Conservation (phyloP, 2,113 vertebrate species). For the Phyllopteryx taeniolatus region DNA sequence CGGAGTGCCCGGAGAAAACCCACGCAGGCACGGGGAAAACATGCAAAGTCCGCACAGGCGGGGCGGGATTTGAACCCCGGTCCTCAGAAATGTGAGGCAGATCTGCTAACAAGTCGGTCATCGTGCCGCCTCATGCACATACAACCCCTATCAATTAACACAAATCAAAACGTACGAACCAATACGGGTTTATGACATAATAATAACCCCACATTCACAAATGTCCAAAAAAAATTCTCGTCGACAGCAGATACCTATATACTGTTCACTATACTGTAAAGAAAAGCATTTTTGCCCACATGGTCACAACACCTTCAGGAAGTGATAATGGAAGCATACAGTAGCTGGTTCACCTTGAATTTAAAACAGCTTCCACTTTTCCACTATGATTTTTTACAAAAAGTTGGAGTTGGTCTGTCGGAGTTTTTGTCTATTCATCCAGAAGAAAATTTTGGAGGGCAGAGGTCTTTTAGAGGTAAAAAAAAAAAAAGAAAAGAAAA, state of each 20-base stretch:
- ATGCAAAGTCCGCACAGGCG: no score
- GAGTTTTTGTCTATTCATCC: not conserved
- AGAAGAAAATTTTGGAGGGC: not conserved
- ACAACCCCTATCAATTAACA: conserved; percentile 10
- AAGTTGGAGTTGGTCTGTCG: not conserved
- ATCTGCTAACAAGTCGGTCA: not conserved
- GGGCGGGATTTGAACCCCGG: no score
- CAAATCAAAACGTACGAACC: not conserved
- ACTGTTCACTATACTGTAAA: conserved; percentile 2
- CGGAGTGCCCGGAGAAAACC: no score
- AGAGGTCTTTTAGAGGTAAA: not conserved
- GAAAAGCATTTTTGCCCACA: conserved; percentile 19
- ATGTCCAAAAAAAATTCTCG: not conserved
- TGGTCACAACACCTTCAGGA: not conserved
- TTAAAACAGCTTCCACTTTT: not conserved
- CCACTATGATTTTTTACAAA: not conserved
- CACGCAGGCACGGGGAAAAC: no score
- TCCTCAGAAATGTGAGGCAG: no score
- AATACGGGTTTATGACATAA: not conserved
- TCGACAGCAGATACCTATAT: not conserved
- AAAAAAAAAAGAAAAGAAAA: no score
- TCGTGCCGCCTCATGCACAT: conserved; percentile 9
- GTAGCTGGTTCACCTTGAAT: no score
- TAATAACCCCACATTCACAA: not conserved
- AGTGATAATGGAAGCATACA: no score